Evolutionary conservation across 2,797 vertebrate genomes (phyloP), one percentile per base, ranked within the genome.

Genomic region (Xenentodon cancila): DNA sequence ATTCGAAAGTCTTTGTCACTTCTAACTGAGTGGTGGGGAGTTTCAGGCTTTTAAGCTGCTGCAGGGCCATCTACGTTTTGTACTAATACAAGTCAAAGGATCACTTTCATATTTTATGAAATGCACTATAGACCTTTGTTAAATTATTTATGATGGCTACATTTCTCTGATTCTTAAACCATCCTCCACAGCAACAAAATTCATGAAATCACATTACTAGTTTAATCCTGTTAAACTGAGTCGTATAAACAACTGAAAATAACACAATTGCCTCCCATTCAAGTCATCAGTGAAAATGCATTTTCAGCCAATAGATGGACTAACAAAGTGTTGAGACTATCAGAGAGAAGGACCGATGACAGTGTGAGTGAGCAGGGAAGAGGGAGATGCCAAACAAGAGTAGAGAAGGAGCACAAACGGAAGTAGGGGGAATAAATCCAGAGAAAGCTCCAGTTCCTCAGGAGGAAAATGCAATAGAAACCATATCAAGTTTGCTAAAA

Each of bases 281-380:
- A 71, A 73, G 68, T 75, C 59, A 78, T 87, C 71, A 83, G 52
- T 87, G 75, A 84, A 79, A 79, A 77, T 46, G 52, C 52, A 75
- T 68, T 80, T 87, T 80, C 73, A 64, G 72, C 80, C 80, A 78
- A 81, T 91, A 87, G 88, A 87, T 83, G 85, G 84, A 89, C 79
- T 75, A 61, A n/a, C 54, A 84, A 75, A 73, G 54, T 75, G 74
- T 34, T 44, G 64, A 59, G 77, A 72, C 57, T 56, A 70, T 66
- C 63, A 77, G 69, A 79, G 57, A 77, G 73, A 74, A 78, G 86
- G 71, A 73, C 77, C 70, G 61, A 64, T n/a, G 8, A 75, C 64
- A 63, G 62, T 80, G 67, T 46, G 46, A 71, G 65, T 43, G 62
- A 75, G 79, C 51, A 60, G 73, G 51, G 72, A 79, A 78, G 73